Percentiles rank a stretch among this genome's conserved stretches.
These are phyloP conservation scores for Platalea minor DNA, from an alignment of 2,797 vertebrate species.

Conservation along the genomic window DNA sequence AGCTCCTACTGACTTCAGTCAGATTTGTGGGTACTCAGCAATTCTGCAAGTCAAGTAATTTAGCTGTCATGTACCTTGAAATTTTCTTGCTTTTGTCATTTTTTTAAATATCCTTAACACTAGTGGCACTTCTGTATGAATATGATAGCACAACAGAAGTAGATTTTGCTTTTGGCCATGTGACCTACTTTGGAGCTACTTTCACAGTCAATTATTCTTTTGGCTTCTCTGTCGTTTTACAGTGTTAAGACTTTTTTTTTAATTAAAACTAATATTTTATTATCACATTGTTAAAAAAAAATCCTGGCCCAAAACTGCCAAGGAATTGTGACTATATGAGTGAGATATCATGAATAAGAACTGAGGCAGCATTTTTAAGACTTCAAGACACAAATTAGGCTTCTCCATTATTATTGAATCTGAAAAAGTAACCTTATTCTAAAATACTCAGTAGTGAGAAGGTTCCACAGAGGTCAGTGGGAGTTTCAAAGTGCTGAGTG, in stretches of 20 bases:
- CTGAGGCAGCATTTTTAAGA: neutral
- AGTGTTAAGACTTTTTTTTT: neutral
- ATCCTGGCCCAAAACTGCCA: neutral
- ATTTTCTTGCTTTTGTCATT: neutral
- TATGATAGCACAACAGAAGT: neutral
- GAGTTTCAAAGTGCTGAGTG: neutral
- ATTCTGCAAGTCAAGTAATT: neutral
- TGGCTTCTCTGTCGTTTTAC: neutral
- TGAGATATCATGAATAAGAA: neutral
- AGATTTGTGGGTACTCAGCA: neutral
- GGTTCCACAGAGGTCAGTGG: neutral
- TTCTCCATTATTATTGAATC: neutral
- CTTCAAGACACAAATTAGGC: neutral
- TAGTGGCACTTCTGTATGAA: neutral
- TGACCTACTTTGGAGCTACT: constrained; percentile 47
- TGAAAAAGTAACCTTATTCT: neutral
- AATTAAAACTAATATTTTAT: neutral
- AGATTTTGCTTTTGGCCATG: constrained; percentile 8
- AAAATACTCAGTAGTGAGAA: neutral
- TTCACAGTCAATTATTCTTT: constrained; percentile 12
- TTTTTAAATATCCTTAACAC: neutral
- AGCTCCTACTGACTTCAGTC: neutral
- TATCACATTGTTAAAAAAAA: neutral
- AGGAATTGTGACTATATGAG: neutral
- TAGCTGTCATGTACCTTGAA: neutral